A percentile compares a stretch with the other conserved stretches of the same genome.
These are phyloP conservation scores for Acipenser ruthenus DNA, from an alignment of 2,797 vertebrate genomes.

Conservation along the genomic window DNA sequence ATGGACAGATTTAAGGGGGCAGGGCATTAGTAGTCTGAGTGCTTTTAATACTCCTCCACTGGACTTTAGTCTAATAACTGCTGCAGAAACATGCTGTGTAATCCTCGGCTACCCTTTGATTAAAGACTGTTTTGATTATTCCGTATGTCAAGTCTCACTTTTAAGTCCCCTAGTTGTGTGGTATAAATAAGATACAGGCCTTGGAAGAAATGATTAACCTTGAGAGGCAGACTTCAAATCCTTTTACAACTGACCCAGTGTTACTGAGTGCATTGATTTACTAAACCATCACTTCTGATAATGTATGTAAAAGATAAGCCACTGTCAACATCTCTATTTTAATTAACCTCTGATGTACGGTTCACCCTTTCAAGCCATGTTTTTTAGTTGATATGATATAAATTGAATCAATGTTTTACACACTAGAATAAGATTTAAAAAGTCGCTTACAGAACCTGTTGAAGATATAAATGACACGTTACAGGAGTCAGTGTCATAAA, in stretches of 20 bases:
- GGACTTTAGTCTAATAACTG: constrained; percentile 20
- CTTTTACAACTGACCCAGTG: not conserved
- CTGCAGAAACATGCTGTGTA: constrained; percentile 19
- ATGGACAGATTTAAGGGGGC: not conserved
- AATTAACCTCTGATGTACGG: not conserved
- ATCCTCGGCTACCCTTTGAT: constrained; percentile 19
- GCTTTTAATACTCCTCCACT: not conserved
- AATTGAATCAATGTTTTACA: too few relatives aligned
- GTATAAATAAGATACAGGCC: constrained; percentile 19
- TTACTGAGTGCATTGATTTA: not conserved
- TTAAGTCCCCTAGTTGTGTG: constrained; percentile 17
- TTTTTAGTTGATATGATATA: not conserved
- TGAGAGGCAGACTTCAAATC: constrained; percentile 9
- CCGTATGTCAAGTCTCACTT: constrained; percentile 15
- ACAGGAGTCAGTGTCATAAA: too few relatives aligned
- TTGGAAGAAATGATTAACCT: constrained; percentile 15
- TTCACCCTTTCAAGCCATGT: not conserved
- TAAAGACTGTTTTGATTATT: constrained; percentile 24
- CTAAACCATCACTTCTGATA: not conserved
- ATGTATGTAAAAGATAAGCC: not conserved
- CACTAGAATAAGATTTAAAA: too few relatives aligned
- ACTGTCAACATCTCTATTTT: not conserved
- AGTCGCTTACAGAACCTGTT: too few relatives aligned
- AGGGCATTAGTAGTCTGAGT: not conserved
- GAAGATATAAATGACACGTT: too few relatives aligned